phyloP scores from a whole-genome alignment of 1,140 invertebrate species.

The Neoseiulus cucumeris region DNA sequence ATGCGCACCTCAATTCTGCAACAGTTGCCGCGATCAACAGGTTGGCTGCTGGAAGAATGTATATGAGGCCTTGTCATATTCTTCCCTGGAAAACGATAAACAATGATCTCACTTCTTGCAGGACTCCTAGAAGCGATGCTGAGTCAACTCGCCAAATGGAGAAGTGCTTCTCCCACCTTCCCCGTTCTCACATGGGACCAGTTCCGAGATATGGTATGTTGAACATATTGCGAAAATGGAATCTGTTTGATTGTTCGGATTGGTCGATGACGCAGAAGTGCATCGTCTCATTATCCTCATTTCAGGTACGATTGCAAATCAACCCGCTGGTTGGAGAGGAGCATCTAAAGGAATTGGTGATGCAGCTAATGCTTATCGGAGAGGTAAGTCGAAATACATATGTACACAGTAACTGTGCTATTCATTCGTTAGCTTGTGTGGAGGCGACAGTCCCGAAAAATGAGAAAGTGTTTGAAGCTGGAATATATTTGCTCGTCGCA shows the following conservation, averaged over 20 bases:
- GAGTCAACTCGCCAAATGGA: constrained; percentile 32
- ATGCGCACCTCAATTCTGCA: constrained; percentile 23
- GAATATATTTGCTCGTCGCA: no score
- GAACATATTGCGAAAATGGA: no score
- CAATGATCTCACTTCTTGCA: neutral
- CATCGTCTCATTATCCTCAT: no score
- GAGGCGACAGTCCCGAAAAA: neutral
- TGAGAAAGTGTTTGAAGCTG: neutral
- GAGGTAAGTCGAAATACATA: constrained; percentile 36
- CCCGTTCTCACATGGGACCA: constrained; percentile 45
- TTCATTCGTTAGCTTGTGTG: neutral
- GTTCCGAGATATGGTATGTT: constrained; percentile 37
- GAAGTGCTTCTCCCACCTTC: constrained; percentile 35
- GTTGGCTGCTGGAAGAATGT: constrained; percentile 21
- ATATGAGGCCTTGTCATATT: no score
- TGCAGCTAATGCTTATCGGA: constrained; percentile 45
- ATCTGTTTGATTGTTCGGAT: no score
- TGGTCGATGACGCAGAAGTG: no score
- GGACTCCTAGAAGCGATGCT: constrained; percentile 38
- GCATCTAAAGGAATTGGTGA: constrained; percentile 42
- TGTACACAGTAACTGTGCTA: constrained; percentile 4
- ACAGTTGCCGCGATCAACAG: constrained; percentile 37
- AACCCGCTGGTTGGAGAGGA: constrained; percentile 47
- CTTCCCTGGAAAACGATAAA: neutral
- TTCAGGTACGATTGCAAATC: constrained; percentile 32